A percentile compares a stretch with the other conserved stretches of the same genome.
Conservation (phyloP, 2,797 vertebrate species). For the Ciconia nigra region DNA sequence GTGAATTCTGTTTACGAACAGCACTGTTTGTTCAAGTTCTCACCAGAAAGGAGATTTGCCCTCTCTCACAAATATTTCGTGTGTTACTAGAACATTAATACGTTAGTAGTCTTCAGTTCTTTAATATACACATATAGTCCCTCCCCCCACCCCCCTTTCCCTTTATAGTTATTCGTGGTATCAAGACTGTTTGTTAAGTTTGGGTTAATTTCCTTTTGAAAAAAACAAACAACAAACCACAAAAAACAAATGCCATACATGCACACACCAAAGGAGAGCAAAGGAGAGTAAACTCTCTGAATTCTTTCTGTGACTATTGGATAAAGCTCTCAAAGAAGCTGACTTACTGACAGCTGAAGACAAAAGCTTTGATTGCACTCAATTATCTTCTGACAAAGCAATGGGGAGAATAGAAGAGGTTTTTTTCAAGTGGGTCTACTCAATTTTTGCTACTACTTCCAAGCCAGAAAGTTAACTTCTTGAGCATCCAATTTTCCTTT, state of each 20-base stretch:
- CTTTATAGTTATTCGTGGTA: background rate
- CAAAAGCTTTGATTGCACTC: conserved; percentile 46
- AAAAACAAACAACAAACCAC: background rate
- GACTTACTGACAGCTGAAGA: conserved; percentile 20
- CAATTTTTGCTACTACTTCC: background rate
- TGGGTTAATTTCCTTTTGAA: background rate
- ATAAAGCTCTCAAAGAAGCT: background rate
- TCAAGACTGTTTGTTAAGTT: background rate
- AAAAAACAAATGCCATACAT: too few species aligned
- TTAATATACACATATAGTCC: background rate
- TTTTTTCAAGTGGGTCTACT: background rate
- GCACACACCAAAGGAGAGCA: background rate
- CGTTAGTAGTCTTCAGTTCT: background rate
- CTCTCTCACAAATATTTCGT: background rate
- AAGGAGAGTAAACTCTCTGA: background rate
- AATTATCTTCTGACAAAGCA: conserved; percentile 39
- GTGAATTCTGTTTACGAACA: background rate
- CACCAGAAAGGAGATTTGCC: background rate
- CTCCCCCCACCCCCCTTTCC: too few species aligned
- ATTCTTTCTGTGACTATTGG: background rate
- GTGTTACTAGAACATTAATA: background rate
- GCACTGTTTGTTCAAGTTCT: background rate
- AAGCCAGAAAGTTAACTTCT: background rate
- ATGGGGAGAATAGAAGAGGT: background rate
- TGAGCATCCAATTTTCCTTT: background rate